phyloP scores from a whole-genome alignment of 2,113 vertebrate species.

The Heteronetta atricapilla region DNA sequence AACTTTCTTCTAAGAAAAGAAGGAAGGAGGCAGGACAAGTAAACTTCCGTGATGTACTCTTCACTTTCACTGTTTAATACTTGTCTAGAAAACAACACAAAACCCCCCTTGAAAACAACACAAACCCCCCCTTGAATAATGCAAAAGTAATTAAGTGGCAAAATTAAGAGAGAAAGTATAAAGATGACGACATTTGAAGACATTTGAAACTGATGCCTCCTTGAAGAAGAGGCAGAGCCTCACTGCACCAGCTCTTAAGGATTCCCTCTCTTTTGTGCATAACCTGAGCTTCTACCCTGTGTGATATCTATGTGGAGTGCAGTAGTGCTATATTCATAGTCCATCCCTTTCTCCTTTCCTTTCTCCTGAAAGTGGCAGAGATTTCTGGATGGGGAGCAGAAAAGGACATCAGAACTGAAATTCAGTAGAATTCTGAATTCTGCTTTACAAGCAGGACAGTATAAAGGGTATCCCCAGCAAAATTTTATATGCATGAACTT shows the following conservation, averaged over 20 bases:
- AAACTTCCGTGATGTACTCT: not conserved
- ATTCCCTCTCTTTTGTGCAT: not conserved
- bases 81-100: not conserved
- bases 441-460: not conserved
- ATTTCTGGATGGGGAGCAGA: not conserved
- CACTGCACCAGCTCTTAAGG: not conserved
- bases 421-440: not conserved
- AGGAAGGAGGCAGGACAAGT: not conserved
- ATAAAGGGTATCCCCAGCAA: not conserved
- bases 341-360: not conserved
- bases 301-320: too few species aligned
- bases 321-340: not conserved
- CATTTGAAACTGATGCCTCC: not conserved
- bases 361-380: not conserved
- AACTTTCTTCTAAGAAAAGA: not conserved
- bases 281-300: not conserved
- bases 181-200: not conserved
- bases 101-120: not conserved
- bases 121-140: not conserved
- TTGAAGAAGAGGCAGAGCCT: not conserved
- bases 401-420: not conserved
- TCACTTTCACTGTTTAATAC: not conserved
- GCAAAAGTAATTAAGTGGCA: not conserved
- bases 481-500: not conserved
- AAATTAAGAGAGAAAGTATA: not conserved